A percentile compares a stretch with the other conserved stretches of the same genome.
Evolutionary conservation across 2,797 vertebrate species (phyloP).

Genomic region (Siniperca undulata): DNA sequence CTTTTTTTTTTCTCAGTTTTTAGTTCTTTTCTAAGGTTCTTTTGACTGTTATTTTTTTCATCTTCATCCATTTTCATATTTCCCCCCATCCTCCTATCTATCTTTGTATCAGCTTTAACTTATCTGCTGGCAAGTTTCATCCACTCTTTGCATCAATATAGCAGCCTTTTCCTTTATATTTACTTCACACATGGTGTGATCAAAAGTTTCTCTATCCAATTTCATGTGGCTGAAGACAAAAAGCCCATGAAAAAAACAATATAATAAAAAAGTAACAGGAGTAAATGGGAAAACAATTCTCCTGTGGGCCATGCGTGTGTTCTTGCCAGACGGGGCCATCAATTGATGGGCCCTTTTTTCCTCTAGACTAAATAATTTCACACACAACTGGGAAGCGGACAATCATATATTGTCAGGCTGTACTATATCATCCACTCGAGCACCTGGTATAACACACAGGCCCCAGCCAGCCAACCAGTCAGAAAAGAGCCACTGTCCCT

Average conservation of each 20-base stretch:
- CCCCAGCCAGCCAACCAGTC: slow-evolving; percentile 22
- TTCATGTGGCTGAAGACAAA: slow-evolving; percentile 67
- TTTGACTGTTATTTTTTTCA: background rate
- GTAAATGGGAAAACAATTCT: slow-evolving; percentile 72
- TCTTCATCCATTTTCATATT: slow-evolving; percentile 2
- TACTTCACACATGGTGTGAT: slow-evolving; percentile 63
- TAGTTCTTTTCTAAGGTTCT: background rate
- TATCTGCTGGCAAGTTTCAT: slow-evolving; percentile 15
- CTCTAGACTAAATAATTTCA: slow-evolving; percentile 67
- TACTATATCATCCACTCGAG: slow-evolving; percentile 55
- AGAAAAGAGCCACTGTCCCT: slow-evolving; percentile 23
- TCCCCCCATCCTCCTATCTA: background rate
- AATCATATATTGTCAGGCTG: slow-evolving; percentile 56
- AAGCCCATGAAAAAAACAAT: slow-evolving; percentile 52
- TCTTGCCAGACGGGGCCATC: slow-evolving; percentile 46
- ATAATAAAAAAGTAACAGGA: slow-evolving; percentile 50
- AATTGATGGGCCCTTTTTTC: slow-evolving; percentile 61
- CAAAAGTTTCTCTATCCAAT: slow-evolving; percentile 70
- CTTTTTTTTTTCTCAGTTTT: slow-evolving; percentile 28
- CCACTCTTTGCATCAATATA: slow-evolving; percentile 19
- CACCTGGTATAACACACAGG: slow-evolving; percentile 18
- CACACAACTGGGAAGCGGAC: slow-evolving; percentile 47
- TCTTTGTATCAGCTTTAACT: slow-evolving; percentile 36
- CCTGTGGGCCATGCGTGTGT: slow-evolving; percentile 38
- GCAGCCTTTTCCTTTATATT: slow-evolving; percentile 41